Evolutionary conservation across 2,797 vertebrate species (phyloP).

Genomic region (Nyctalus aviator): DNA sequence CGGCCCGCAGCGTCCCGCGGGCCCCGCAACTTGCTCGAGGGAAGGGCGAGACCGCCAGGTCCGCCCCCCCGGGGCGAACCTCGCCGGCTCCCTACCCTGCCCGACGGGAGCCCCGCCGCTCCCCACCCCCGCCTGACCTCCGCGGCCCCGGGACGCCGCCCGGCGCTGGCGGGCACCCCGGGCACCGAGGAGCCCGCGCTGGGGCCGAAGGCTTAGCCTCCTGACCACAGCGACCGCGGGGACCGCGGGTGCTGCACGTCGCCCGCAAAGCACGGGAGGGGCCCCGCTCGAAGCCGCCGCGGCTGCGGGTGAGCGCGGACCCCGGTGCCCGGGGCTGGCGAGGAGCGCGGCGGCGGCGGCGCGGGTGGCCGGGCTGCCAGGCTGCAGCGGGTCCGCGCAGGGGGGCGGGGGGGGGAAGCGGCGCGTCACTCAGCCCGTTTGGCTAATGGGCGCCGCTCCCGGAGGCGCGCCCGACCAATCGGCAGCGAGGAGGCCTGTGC

Average conservation of each 20-base stretch:
- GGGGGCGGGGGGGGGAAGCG: not conserved
- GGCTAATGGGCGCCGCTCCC: conserved; percentile 76
- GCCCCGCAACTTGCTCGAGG: not conserved
- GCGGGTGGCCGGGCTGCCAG: conserved; percentile 53
- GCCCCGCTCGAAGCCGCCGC: not conserved
- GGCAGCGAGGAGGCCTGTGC: conserved; percentile 77
- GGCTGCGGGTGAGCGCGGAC: not conserved
- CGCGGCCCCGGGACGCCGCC: not conserved
- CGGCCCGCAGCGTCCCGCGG: not conserved
- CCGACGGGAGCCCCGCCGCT: not conserved
- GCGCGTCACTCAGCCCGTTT: conserved; percentile 47
- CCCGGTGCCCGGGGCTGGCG: not conserved
- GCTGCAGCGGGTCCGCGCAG: fast-evolving
- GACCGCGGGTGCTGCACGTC: too few relatives aligned
- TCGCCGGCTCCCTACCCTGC: not conserved
- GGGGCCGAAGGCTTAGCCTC: not conserved
- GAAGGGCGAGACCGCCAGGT: not conserved
- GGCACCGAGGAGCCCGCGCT: fast-evolving
- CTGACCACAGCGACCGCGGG: not conserved
- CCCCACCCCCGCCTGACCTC: not conserved
- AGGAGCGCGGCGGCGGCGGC: not conserved
- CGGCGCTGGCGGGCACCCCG: fast-evolving
- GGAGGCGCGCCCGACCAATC: conserved; percentile 75
- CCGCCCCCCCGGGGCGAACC: not conserved
- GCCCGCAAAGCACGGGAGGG: not conserved